These are phyloP conservation scores for Solenopsis fugax DNA, from an alignment of 1,140 invertebrate genomes.

Conservation along the genomic window DNA sequence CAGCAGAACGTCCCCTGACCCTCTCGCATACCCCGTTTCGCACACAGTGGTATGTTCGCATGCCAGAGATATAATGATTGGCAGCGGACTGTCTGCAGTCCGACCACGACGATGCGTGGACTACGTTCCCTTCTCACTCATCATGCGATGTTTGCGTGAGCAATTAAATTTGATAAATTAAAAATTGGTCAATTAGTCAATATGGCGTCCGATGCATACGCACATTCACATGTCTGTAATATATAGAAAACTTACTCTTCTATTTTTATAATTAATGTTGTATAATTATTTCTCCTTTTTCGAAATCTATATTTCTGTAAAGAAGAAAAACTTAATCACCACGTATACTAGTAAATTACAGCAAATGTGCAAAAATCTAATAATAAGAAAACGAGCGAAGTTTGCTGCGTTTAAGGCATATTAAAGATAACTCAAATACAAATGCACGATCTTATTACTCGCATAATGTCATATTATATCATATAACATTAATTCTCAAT, in stretches of 20 bases:
- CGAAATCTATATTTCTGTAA: not conserved
- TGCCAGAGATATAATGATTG: slow-evolving; percentile 83
- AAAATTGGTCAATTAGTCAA: not conserved
- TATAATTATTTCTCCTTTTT: not conserved
- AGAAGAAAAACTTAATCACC: not conserved
- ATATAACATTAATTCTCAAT: not conserved
- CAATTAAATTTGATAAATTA: slow-evolving; percentile 15
- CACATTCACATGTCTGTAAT: not conserved
- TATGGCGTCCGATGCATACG: not conserved
- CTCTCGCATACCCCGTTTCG: slow-evolving; percentile 81
- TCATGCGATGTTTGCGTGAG: not conserved
- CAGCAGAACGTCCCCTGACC: slow-evolving; percentile 72
- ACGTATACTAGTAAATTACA: not conserved
- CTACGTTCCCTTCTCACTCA: slow-evolving; percentile 11
- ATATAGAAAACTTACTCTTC: not conserved
- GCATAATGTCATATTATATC: not conserved
- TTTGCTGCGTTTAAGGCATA: not conserved
- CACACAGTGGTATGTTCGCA: slow-evolving; percentile 83
- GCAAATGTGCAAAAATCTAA: not conserved
- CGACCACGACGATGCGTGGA: slow-evolving; percentile 62
- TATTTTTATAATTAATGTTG: not conserved
- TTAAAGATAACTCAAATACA: not conserved
- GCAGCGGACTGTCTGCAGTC: slow-evolving; percentile 73
- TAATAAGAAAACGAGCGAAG: not conserved
- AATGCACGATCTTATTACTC: not conserved